phyloP scores from a whole-genome alignment of 2,888 invertebrate genomes.

The Lycophotia porphyrea region DNA sequence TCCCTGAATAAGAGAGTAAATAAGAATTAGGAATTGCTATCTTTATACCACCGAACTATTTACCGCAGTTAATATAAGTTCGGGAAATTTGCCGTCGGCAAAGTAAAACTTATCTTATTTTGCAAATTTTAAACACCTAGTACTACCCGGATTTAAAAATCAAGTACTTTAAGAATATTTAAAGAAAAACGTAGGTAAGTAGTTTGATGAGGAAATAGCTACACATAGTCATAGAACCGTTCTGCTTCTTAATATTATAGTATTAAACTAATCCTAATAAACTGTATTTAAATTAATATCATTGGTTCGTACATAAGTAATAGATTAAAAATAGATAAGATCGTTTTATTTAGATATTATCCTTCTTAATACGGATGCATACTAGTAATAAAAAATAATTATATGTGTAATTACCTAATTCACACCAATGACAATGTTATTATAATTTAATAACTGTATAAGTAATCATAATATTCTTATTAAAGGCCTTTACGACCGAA shows the following conservation, averaged over 20 bases:
- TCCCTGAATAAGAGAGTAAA: background rate
- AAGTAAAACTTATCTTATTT: slow-evolving; percentile 8
- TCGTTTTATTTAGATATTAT: slow-evolving; percentile 14
- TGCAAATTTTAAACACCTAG: slow-evolving; percentile 1
- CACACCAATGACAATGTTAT: slow-evolving; percentile 9
- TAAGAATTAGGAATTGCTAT: slow-evolving; percentile 1
- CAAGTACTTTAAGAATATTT: slow-evolving; percentile 6
- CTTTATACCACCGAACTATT: slow-evolving; percentile 3
- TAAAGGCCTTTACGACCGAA: slow-evolving; percentile 13
- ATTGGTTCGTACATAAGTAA: background rate
- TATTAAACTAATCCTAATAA: slow-evolving; percentile 2
- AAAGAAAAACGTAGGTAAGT: slow-evolving; percentile 34
- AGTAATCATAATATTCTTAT: slow-evolving; percentile 10
- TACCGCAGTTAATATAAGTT: slow-evolving; percentile 54
- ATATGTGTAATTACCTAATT: slow-evolving; percentile 15
- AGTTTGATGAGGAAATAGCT: slow-evolving; percentile 39
- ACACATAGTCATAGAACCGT: slow-evolving; percentile 17
- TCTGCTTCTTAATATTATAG: background rate
- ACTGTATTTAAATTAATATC: slow-evolving; percentile 1
- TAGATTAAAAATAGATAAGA: slow-evolving; percentile 16
- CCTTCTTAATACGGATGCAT: slow-evolving; percentile 6
- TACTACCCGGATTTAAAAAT: slow-evolving; percentile 2
- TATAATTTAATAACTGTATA: slow-evolving; percentile 18
- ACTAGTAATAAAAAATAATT: slow-evolving; percentile 1
- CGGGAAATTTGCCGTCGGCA: slow-evolving; percentile 68